Evolutionary conservation across 1,140 invertebrate genomes (phyloP).

Genomic region (Copidosoma floridanum): DNA sequence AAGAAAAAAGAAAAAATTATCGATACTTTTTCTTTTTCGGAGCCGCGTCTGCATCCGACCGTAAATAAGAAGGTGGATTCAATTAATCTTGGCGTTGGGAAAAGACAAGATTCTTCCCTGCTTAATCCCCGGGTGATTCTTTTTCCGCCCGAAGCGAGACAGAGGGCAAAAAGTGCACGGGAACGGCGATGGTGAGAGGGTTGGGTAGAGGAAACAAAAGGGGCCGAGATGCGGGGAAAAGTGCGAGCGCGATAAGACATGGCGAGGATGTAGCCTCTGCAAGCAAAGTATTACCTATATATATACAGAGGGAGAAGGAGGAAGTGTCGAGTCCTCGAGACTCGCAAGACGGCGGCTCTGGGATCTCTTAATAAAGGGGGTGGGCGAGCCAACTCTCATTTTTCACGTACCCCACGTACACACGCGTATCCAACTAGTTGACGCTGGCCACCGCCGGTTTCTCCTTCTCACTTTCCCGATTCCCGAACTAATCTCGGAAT

Average conservation of each 20-base stretch:
- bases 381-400: neutral
- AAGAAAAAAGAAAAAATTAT: too few relatives aligned
- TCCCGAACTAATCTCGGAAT: conserved; percentile 25
- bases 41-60: neutral
- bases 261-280: too few relatives aligned
- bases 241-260: conserved; percentile 7
- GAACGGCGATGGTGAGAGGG: neutral
- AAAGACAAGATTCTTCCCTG: neutral
- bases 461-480: conserved; percentile 3
- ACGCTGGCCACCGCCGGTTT: neutral
- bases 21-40: too few relatives aligned
- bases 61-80: neutral
- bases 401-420: conserved; percentile 10
- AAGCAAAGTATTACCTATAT: too few relatives aligned
- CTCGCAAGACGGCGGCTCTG: neutral
- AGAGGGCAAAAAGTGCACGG: neutral
- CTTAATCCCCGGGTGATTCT: conserved; percentile 1
- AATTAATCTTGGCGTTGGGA: conserved; percentile 12
- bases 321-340: conserved; percentile 18
- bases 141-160: neutral
- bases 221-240: neutral
- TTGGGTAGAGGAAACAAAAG: neutral
- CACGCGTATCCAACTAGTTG: too few relatives aligned
- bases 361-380: conserved; percentile 28
- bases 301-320: neutral